Evolutionary conservation across 64 coral and sea anemone species (phyloP).

Genomic region (Porites australiensis): DNA sequence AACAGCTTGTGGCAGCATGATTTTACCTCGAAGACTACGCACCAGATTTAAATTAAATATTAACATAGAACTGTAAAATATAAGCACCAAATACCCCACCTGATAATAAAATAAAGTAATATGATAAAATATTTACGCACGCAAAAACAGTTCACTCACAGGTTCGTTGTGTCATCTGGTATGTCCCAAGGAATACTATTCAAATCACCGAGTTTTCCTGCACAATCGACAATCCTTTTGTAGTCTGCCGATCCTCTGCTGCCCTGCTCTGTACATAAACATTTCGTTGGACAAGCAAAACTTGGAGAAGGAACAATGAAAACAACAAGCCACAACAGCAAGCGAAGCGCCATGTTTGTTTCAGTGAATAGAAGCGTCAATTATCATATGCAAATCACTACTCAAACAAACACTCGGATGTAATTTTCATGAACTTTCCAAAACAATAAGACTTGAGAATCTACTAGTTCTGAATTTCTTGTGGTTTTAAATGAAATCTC

Average conservation of each 20-base stretch:
- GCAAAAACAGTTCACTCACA: slow-evolving; percentile 4
- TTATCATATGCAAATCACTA: slow-evolving; percentile 41
- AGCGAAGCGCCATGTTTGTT: slow-evolving; percentile 48
- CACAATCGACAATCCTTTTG: slow-evolving; percentile 17
- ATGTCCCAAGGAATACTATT: slow-evolving; percentile 3
- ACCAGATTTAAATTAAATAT: slow-evolving; percentile 13
- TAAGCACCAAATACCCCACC: neutral
- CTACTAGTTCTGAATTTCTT: no score
- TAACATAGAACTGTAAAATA: slow-evolving; percentile 4
- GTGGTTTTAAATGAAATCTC: no score
- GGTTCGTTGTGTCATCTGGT: neutral
- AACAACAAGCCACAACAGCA: neutral
- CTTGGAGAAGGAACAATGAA: slow-evolving; percentile 15
- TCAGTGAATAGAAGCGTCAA: neutral
- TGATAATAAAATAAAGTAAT: slow-evolving; percentile 4
- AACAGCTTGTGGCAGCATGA: neutral
- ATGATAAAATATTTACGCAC: neutral
- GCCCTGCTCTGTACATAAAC: neutral
- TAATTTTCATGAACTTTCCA: neutral
- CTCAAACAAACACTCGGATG: neutral
- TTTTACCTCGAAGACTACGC: neutral
- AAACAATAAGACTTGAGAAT: neutral
- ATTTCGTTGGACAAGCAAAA: slow-evolving; percentile 57
- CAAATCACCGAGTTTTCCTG: slow-evolving; percentile 16
- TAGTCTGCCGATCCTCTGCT: neutral